phyloP scores from a whole-genome alignment of 2,113 vertebrate species.

The Epinephelus moara region DNA sequence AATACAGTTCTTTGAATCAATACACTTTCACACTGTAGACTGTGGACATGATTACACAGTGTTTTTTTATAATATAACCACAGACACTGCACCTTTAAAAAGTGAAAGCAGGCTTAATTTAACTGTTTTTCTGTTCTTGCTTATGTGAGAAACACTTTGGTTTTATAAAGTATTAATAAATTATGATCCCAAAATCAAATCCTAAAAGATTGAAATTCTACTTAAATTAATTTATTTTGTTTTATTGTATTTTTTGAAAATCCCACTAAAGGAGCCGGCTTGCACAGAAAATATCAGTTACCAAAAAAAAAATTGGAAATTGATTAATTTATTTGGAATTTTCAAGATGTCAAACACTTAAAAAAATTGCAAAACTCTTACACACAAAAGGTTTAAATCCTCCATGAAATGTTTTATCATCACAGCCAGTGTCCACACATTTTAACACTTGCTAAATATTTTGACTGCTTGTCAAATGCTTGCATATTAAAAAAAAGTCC shows the following conservation, averaged over 20 bases:
- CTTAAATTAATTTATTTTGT: background rate
- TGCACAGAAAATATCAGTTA: background rate
- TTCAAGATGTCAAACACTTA: background rate
- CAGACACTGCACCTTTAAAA: background rate
- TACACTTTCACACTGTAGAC: background rate
- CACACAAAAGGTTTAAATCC: background rate
- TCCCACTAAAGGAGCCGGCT: background rate
- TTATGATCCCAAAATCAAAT: conserved; percentile 30
- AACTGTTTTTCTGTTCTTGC: background rate
- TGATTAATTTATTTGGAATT: background rate
- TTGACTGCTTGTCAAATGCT: conserved; percentile 55
- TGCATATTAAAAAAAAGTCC: conserved; percentile 33
- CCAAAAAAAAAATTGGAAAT: background rate
- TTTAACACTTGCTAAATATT: conserved; percentile 52
- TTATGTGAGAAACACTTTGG: background rate
- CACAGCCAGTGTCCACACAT: conserved; percentile 34
- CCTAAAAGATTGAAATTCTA: conserved; percentile 12
- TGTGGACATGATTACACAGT: background rate
- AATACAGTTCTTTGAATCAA: background rate
- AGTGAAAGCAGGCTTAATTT: background rate
- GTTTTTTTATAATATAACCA: background rate
- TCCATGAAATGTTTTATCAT: conserved; percentile 19
- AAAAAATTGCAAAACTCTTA: conserved; percentile 12
- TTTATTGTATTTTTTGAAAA: background rate
- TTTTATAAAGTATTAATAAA: conserved; percentile 42